Evolutionary conservation across 2,797 vertebrate species (phyloP), one percentile per base, ranked within the genome.

Genomic region (Sebastes hubbsi): DNA sequence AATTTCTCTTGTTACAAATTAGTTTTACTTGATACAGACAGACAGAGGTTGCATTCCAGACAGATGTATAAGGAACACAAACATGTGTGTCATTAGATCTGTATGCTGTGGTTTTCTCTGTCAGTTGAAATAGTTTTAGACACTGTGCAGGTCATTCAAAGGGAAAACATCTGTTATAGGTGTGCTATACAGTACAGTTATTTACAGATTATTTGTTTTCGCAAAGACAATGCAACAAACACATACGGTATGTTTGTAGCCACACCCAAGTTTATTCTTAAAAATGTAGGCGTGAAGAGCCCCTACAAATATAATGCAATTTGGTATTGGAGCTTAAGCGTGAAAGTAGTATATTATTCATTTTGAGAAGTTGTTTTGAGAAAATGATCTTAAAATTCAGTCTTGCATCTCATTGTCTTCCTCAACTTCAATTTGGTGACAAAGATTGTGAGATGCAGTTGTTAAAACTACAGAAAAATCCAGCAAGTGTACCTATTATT

Each of bases 21-120:
- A 81, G 80, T 59, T 71, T 54, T 25, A 32, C 49, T 63, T 46
- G 55, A 68, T 46, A 73, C 61, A 36, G 34, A 71, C 8, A 75
- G 64, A 81, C 81, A 84, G 86, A 87, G 54, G 83, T 66, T 83
- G 60, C 82, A 92, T 91, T 91, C 83, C 81, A 70, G 16, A 63
- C 61, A 75, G 63, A 80, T 78, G 88, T 77, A 90, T 30, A 68
- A 69, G 72, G 42, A 82, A 87, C 32, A 80, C 82, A 90, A 89
- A 89, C 67, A 61, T 83, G 81, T 29, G 46, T 88, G 92, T 84
- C 65, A 81, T 92, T 78, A 89, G 66, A 66, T 66, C 59, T 81
- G 67, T 61, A 59, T 77, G 67, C 52, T 81, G 82, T 72, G 75
- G 80, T 36, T 80, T 82, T 49, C 12, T 75, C 70, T 70, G 71